phyloP scores from a whole-genome alignment of 2,113 vertebrate genomes.

The Ibidorhyncha struthersii region DNA sequence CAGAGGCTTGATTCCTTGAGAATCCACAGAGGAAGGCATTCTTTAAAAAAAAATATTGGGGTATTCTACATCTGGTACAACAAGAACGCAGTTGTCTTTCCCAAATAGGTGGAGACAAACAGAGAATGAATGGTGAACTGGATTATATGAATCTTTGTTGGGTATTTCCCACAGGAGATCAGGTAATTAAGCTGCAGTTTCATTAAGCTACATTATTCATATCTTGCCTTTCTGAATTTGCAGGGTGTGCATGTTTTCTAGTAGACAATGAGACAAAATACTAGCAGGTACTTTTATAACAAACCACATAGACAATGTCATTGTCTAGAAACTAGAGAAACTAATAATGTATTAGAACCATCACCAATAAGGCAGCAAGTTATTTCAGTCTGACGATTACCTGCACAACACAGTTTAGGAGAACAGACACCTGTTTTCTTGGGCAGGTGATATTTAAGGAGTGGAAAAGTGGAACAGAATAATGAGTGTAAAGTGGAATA shows the following conservation, averaged over 20 bases:
- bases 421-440: neutral
- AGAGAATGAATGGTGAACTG: neutral
- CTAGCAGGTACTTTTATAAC: neutral
- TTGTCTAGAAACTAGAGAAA: neutral
- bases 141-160: neutral
- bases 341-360: neutral
- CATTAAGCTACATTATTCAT: neutral
- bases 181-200: constrained; percentile 16
- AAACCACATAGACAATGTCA: neutral
- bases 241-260: neutral
- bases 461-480: neutral
- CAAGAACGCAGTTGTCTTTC: neutral
- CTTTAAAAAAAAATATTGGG: neutral
- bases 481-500: neutral
- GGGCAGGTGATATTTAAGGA: neutral
- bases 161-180: neutral
- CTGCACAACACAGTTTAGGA: neutral
- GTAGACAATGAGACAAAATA: neutral
- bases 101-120: neutral
- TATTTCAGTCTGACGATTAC: neutral
- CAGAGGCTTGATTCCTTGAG: neutral
- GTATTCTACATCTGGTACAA: neutral
- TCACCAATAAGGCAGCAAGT: neutral
- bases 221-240: neutral
- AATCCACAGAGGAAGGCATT: neutral